Evolutionary conservation across 1,140 invertebrate genomes (phyloP), one percentile per base, ranked within the genome.

Genomic region (Delia radicum): DNA sequence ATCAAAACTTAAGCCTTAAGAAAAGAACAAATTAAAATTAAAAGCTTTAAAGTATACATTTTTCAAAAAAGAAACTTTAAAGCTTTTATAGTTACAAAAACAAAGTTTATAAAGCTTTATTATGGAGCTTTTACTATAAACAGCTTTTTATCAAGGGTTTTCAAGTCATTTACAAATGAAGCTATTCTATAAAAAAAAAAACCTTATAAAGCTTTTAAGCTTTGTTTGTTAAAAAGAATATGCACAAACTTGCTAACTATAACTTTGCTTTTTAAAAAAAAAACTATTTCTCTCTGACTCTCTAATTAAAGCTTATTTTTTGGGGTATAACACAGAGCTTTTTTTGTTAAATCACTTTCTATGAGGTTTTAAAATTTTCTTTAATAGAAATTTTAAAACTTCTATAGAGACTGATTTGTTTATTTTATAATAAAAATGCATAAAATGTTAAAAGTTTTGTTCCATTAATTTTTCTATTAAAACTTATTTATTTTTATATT

Each of bases 321-420:
- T 42, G 7, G 37, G 12, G 12, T 42, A 42, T 42, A n/a, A n/a
- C n/a, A n/a, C n/a, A n/a, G n/a, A n/a, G n/a, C n/a, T n/a, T 13
- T 42, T 42, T 13, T 42, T 42, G n/a, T 15, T 15, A 42, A 42
- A 42, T 79, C 81, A 84, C 82, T 84, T 84, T 84, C 82, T 84
- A 84, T 84, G 84, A 84, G 82, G 82, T 84, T 84, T 76, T 79
- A 73, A 84, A 84, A 83, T 78, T 78, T 37, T 37, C 18, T 55
- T 55, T 55, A 13, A 74, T 33, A 62, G 27, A 71, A 75, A 26
- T 84, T 82, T 84, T 79, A 79, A 78, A 84, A 84, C 82, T 84
- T 84, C 76, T 81, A 84, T 84, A 84, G 82, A 84, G 82, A 84
- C 82, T 84, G 81, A 80, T 77, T 80, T 27, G 33, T n/a, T 37